These are phyloP conservation scores for Carassius auratus DNA, from an alignment of 2,113 vertebrate species.

Conservation along the genomic window DNA sequence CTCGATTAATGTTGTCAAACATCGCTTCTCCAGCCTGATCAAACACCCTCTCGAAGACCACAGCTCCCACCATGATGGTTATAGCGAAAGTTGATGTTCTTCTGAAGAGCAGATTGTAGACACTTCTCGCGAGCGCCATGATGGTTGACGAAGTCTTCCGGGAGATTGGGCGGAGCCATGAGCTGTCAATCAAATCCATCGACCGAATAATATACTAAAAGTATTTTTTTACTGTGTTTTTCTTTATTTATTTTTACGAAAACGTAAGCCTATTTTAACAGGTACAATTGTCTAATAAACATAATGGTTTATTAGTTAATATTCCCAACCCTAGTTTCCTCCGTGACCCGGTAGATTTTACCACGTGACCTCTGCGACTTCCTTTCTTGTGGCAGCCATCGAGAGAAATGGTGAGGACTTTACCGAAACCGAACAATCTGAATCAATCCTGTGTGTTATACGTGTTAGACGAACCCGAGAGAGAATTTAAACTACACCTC, in stretches of 20 bases:
- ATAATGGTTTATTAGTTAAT: slow-evolving; percentile 22
- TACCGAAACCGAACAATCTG: slow-evolving; percentile 43
- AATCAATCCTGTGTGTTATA: slow-evolving; percentile 48
- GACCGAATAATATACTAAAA: neutral
- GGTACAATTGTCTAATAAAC: neutral
- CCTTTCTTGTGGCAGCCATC: slow-evolving; percentile 68
- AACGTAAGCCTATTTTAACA: neutral
- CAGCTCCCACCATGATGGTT: slow-evolving; percentile 81
- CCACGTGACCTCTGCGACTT: slow-evolving; percentile 14
- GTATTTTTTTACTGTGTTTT: neutral
- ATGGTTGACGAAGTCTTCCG: neutral
- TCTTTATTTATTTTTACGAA: neutral
- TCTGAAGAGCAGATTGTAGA: slow-evolving; percentile 82
- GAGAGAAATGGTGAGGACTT: slow-evolving; percentile 62
- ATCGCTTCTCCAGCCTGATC: slow-evolving; percentile 87
- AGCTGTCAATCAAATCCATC: neutral
- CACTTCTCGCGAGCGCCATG: slow-evolving; percentile 69
- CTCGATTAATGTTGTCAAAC: slow-evolving; percentile 86
- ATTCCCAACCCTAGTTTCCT: slow-evolving; percentile 27
- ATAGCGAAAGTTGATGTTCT: slow-evolving; percentile 87
- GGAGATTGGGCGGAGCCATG: neutral
- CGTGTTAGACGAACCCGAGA: neutral
- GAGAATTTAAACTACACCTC: neutral
- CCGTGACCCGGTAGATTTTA: slow-evolving; percentile 61
- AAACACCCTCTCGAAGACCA: slow-evolving; percentile 89